These are phyloP conservation scores for Boleophthalmus pectinirostris DNA, from an alignment of 2,113 vertebrate species.

Conservation along the genomic window DNA sequence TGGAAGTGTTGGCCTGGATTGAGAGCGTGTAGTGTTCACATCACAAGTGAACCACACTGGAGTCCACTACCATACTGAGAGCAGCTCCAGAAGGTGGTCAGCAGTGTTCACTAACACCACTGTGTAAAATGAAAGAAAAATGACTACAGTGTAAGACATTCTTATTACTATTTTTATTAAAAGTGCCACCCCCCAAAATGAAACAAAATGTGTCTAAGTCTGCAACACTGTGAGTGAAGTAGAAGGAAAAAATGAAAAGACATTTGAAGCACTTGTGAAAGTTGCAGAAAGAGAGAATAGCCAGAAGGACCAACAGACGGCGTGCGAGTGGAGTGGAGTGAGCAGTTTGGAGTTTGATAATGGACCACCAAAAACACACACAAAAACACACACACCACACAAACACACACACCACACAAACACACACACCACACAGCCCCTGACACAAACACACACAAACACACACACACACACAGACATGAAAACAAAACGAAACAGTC, in stretches of 20 bases:
- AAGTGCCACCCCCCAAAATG: background rate
- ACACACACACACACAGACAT: constrained; percentile 47
- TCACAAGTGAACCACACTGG: too few species aligned
- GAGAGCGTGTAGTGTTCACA: too few species aligned
- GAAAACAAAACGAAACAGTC: constrained; percentile 61
- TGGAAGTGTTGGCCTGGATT: too few species aligned
- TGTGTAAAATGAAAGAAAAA: too few species aligned
- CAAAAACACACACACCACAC: constrained; percentile 35
- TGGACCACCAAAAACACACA: constrained; percentile 33
- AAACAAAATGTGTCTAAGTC: background rate
- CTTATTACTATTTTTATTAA: background rate
- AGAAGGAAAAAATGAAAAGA: background rate
- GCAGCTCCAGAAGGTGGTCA: too few species aligned
- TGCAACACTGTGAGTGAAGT: background rate
- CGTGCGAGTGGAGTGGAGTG: constrained; percentile 46
- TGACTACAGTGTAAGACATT: too few species aligned
- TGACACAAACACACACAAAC: constrained; percentile 29
- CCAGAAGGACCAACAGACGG: constrained; percentile 60
- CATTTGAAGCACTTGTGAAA: constrained; percentile 16
- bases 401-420: constrained; percentile 35
- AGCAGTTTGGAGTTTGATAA: constrained; percentile 50
- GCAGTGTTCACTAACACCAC: too few species aligned
- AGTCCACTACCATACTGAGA: too few species aligned
- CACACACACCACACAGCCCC: too few species aligned
- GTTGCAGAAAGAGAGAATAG: constrained; percentile 28